A percentile compares a stretch with the other conserved stretches of the same genome.
phyloP scores from a whole-genome alignment of 2,888 invertebrate species.

The Patella pellucida region DNA sequence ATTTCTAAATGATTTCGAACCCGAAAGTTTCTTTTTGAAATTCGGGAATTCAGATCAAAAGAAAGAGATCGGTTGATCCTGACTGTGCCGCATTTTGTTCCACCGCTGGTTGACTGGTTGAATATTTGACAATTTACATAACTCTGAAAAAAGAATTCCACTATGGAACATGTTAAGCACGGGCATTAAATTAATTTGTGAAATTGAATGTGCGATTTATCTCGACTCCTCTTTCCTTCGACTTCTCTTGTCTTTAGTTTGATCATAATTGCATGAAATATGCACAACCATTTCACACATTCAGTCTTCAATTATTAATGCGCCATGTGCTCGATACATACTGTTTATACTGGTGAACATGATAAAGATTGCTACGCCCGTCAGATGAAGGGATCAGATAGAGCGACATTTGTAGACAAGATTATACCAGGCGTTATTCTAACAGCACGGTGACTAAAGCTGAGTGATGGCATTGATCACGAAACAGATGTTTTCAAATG shows the following conservation, averaged over 20 bases:
- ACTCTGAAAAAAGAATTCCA: too few species aligned
- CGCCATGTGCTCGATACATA: neutral
- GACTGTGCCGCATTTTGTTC: too few species aligned
- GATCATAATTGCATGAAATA: conserved; percentile 1
- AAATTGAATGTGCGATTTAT: neutral
- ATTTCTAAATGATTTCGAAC: too few species aligned
- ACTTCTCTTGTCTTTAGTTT: neutral
- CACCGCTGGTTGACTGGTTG: too few species aligned
- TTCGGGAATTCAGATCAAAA: too few species aligned
- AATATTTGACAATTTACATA: too few species aligned
- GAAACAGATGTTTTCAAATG: conserved; percentile 1
- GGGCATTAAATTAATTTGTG: conserved; percentile 1
- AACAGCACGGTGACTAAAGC: neutral
- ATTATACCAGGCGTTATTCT: neutral
- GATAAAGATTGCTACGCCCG: neutral
- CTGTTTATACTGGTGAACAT: neutral
- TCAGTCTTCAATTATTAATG: neutral
- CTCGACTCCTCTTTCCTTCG: neutral
- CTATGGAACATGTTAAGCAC: neutral
- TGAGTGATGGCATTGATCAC: neutral
- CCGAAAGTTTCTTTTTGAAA: too few species aligned
- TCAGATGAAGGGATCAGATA: neutral
- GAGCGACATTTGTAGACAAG: neutral
- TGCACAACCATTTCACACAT: conserved; percentile 3
- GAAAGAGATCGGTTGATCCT: too few species aligned